Percentiles rank a stretch among this genome's conserved stretches.
phyloP scores from a whole-genome alignment of 2,113 vertebrate species.

The Spheniscus mendiculus region DNA sequence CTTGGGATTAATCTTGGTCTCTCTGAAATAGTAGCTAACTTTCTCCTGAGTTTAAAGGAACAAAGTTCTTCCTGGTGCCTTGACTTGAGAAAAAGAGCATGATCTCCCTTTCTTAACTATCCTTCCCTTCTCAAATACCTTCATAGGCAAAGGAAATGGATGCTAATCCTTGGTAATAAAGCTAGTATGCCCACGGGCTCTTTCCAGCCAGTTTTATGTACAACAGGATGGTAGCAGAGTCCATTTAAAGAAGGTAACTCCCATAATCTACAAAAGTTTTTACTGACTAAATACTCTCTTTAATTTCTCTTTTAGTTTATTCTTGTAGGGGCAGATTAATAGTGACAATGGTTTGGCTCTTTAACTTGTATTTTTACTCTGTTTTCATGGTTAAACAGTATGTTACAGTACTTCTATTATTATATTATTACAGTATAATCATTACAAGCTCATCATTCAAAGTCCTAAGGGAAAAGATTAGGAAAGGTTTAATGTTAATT shows the following conservation, averaged over 20 bases:
- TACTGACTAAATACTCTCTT: not conserved
- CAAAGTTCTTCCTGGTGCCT: not conserved
- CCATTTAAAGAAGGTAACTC: not conserved
- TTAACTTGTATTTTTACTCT: not conserved
- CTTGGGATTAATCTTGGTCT: not conserved
- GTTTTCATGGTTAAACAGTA: not conserved
- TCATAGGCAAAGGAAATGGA: slow-evolving; percentile 30
- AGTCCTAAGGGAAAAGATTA: not conserved
- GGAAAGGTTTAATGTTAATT: not conserved
- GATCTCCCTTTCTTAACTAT: not conserved
- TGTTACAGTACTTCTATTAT: not conserved
- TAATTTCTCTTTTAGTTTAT: not conserved
- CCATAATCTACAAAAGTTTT: not conserved
- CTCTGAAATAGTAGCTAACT: not conserved
- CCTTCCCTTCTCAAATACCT: not conserved
- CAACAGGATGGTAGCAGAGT: not conserved
- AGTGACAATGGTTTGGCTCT: not conserved
- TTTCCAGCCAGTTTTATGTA: not conserved
- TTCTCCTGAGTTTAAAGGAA: not conserved
- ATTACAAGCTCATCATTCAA: not conserved
- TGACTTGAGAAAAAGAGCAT: not conserved
- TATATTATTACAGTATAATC: not conserved
- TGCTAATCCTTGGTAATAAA: slow-evolving; percentile 5
- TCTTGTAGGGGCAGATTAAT: not conserved
- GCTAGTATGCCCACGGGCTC: not conserved